These are phyloP conservation scores for Augochlora pura DNA, from an alignment of 1,140 invertebrate species.

Conservation along the genomic window DNA sequence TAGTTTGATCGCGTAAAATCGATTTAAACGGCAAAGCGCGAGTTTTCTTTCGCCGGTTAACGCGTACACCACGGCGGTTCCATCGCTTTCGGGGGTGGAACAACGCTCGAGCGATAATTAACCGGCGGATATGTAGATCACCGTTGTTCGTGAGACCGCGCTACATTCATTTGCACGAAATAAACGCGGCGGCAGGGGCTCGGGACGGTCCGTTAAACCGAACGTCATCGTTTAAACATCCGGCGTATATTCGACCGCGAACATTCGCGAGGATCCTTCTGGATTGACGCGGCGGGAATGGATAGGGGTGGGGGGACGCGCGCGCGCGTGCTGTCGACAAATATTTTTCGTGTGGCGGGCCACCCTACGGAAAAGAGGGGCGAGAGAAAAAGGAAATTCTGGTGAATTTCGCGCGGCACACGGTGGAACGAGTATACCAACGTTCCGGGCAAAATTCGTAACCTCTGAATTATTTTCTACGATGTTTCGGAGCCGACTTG, in stretches of 20 bases:
- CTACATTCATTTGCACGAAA: slow-evolving; percentile 32
- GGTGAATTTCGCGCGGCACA: neutral
- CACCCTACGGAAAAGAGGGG: neutral
- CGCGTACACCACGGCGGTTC: no score
- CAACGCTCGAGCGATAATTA: slow-evolving; percentile 28
- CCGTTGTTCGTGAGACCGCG: slow-evolving; percentile 29
- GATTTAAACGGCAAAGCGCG: no score
- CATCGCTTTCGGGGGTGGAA: no score
- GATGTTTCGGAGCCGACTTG: no score
- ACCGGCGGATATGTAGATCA: slow-evolving; percentile 14
- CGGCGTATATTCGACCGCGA: slow-evolving; percentile 42
- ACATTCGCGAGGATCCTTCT: slow-evolving; percentile 40
- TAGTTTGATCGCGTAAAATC: neutral
- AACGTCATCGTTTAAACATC: slow-evolving; percentile 44
- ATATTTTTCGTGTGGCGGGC: slow-evolving; percentile 33
- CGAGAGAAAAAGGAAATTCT: neutral
- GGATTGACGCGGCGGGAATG: neutral
- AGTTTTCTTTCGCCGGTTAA: no score
- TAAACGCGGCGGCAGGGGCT: neutral
- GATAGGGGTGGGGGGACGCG: neutral
- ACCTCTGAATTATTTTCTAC: no score
- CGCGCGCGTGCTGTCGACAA: slow-evolving; percentile 24
- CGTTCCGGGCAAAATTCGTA: no score
- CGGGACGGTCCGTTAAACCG: slow-evolving; percentile 19
- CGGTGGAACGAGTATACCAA: no score